These are phyloP conservation scores for Pogoniulus pusillus DNA, from an alignment of 2,797 vertebrate genomes.

Conservation along the genomic window DNA sequence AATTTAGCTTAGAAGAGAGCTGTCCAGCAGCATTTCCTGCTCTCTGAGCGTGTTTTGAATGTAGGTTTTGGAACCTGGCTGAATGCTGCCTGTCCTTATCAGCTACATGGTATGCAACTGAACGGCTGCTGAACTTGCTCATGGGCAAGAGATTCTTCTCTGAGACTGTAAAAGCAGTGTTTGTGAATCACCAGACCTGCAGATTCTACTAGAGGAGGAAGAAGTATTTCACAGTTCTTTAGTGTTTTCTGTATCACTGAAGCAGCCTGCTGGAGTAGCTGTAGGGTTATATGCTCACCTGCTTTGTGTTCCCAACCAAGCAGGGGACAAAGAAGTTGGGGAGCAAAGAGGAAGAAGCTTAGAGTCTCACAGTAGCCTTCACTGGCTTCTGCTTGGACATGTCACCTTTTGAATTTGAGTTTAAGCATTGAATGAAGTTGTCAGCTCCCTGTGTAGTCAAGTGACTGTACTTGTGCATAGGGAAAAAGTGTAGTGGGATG, in stretches of 20 bases:
- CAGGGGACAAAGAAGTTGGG: neutral
- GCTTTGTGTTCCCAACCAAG: neutral
- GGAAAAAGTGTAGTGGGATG: neutral
- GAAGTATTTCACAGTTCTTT: neutral
- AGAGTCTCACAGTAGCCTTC: neutral
- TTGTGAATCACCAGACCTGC: neutral
- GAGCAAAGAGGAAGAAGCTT: neutral
- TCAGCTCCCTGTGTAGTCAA: neutral
- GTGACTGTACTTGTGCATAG: neutral
- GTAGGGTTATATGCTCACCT: fast-evolving
- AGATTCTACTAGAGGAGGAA: neutral
- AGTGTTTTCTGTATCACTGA: neutral
- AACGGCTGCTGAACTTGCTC: neutral
- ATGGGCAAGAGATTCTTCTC: neutral
- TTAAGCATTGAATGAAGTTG: neutral
- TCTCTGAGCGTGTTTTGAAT: neutral
- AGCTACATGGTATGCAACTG: neutral
- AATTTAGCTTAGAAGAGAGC: neutral
- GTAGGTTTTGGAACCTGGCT: neutral
- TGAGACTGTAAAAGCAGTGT: neutral
- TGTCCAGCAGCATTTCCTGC: neutral
- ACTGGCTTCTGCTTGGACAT: neutral
- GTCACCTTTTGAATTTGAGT: neutral
- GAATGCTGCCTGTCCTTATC: neutral
- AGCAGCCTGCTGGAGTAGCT: neutral